Conservation (phyloP, 2,113 vertebrate genomes). For the Vulpes ferrilata region DNA sequence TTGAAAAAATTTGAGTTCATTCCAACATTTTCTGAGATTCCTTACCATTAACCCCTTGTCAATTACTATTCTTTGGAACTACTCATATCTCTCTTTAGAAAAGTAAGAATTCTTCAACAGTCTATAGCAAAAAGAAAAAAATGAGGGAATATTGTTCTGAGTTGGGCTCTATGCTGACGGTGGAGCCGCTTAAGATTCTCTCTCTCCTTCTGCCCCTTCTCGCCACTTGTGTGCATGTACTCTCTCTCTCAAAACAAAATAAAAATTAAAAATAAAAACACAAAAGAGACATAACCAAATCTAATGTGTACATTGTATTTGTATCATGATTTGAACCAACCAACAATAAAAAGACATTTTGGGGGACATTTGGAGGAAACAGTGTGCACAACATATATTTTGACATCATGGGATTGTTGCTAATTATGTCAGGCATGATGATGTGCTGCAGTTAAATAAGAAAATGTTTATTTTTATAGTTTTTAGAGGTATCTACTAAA, state of each 20-base stretch:
- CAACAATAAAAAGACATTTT: not conserved
- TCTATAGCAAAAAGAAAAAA: not conserved
- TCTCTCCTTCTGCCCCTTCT: not conserved
- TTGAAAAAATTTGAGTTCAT: not conserved
- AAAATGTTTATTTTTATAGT: not conserved
- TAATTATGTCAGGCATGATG: not conserved
- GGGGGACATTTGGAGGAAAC: not conserved
- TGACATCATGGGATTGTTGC: not conserved
- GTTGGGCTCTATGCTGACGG: not conserved
- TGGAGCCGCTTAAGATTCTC: not conserved
- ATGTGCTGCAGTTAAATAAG: not conserved
- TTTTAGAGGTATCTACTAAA: not conserved
- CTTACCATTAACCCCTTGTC: not conserved
- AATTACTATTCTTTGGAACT: not conserved
- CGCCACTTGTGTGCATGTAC: rapidly evolving
- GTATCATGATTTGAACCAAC: not conserved
- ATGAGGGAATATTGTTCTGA: not conserved
- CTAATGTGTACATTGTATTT: not conserved
- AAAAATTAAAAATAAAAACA: not conserved
- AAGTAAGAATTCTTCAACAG: not conserved
- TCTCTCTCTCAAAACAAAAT: not conserved
- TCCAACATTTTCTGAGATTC: not conserved
- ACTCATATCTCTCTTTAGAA: not conserved
- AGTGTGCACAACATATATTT: not conserved
- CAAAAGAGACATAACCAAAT: not conserved